phyloP scores from a whole-genome alignment of 1,140 invertebrate species.

The Thaumetopoea pityocampa region DNA sequence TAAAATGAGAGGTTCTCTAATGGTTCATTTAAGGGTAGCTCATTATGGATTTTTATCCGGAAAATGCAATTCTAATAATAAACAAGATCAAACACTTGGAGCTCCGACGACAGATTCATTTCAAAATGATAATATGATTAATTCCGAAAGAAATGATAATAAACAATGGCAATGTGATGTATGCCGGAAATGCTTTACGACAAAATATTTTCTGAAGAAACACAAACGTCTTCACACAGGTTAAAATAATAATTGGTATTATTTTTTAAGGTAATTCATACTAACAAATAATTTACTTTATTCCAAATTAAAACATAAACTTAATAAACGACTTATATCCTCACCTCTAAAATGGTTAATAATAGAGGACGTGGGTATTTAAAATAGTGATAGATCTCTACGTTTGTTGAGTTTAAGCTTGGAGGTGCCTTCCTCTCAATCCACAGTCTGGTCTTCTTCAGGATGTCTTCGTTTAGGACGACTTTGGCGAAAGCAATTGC shows the following conservation, averaged over 20 bases:
- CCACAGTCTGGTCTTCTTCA: too few relatives aligned
- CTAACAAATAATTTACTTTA: constrained; percentile 34
- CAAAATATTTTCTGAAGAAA: constrained; percentile 93
- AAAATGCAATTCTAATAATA: constrained; percentile 21
- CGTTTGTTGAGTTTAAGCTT: too few relatives aligned
- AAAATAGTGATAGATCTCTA: too few relatives aligned
- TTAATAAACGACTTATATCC: too few relatives aligned
- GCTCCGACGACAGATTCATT: constrained; percentile 5
- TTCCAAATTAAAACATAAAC: not conserved
- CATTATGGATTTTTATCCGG: constrained; percentile 77
- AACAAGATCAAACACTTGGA: constrained; percentile 7
- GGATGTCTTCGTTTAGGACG: too few relatives aligned
- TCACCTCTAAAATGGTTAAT: too few relatives aligned
- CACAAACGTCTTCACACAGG: constrained; percentile 89
- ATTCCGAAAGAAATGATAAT: constrained; percentile 46
- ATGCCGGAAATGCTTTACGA: constrained; percentile 90
- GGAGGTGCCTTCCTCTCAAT: too few relatives aligned
- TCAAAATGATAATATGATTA: constrained; percentile 29
- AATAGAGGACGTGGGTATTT: too few relatives aligned
- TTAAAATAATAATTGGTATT: constrained; percentile 63
- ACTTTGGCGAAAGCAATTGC: too few relatives aligned
- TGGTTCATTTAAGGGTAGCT: constrained; percentile 88
- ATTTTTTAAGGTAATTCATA: constrained; percentile 58
- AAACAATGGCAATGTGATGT: constrained; percentile 88
- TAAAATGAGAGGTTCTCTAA: constrained; percentile 87